phyloP scores from a whole-genome alignment of 2,888 invertebrate species.

The Nycteola revayana region DNA sequence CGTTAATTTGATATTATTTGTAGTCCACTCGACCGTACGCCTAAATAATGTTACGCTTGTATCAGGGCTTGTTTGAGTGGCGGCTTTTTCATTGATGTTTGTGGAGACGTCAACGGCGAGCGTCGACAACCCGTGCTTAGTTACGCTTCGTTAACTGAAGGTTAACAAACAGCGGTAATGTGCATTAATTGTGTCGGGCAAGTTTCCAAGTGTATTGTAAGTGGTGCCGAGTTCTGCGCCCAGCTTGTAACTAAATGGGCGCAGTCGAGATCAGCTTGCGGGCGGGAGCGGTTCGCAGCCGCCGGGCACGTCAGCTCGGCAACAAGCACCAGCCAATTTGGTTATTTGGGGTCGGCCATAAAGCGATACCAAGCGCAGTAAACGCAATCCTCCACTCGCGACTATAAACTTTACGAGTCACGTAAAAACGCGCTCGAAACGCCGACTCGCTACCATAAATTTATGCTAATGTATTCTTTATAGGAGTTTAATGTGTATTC shows the following conservation, averaged over 20 bases:
- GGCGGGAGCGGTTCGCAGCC: conserved; percentile 23
- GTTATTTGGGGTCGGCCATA: conserved; percentile 80
- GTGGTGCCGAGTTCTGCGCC: conserved; percentile 46
- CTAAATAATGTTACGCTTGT: conserved; percentile 1
- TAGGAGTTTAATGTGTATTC: conserved; percentile 82
- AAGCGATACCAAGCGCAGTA: conserved; percentile 79
- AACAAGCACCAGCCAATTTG: conserved; percentile 71
- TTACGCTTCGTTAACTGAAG: conserved; percentile 32
- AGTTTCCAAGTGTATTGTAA: conserved; percentile 60
- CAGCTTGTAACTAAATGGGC: conserved; percentile 51
- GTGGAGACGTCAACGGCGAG: conserved; percentile 25
- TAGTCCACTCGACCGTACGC: conserved; percentile 31
- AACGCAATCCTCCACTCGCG: conserved; percentile 82
- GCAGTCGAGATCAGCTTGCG: conserved; percentile 40
- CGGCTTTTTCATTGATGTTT: conserved; percentile 25
- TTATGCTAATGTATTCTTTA: conserved; percentile 83
- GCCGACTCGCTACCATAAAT: conserved; percentile 80
- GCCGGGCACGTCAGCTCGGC: conserved; percentile 49
- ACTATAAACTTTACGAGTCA: conserved; percentile 82
- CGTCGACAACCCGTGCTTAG: conserved; percentile 23
- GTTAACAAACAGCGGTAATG: conserved; percentile 55
- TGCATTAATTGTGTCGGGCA: conserved; percentile 62
- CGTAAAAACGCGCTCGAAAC: conserved; percentile 81
- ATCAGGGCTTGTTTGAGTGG: conserved; percentile 20
- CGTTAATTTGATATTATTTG: conserved; percentile 52